Base-by-base conservation (phyloP, 2,113 vertebrate species). In the Microcebus murinus region DNA sequence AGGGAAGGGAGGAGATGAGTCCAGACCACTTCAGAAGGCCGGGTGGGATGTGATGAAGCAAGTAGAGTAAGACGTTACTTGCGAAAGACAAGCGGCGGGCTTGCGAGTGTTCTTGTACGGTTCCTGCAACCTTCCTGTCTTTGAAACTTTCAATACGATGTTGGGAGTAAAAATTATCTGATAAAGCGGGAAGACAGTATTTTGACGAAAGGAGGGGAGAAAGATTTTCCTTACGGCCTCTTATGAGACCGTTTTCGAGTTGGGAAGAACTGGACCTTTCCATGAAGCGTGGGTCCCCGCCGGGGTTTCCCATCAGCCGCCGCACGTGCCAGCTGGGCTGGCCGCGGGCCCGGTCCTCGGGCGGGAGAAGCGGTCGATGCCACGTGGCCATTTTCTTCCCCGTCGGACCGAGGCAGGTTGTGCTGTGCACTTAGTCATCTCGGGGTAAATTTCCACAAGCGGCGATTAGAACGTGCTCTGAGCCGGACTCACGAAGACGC, bases 361-460 rank as follows among this genome's bases (percentile, higher is more conserved):
- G n/a, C 27, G 50, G 87, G 91, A 88, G 73, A 91, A 81, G 52
- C 2, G 20, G 85, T 63, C 85, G 27, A 74, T 83, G 82, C 91
- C 50, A n/a, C 87, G 63, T 39, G 85, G 65, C 80, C 59, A 4
- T 90, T 91, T 82, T 83, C 77, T 57, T 87, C 20, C 57, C 39
- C 48, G 59, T 42, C 14, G 0, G 39, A 82, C 86, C 39, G 6
- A 55, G 76, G 95, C 96, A 91, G 96, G 82, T 84, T 94, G 70
- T 80, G 4, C 67, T 18, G 8, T 50, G 70, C 59, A 39, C 93
- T 93, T 86, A 93, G 95, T 96, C 94, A 96, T 50, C 80, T 94
- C 92, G 86, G 97, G 93, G 96, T 96, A 65, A 74, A 80, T 98
- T 96, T 97, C 95, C 96, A 95, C 52, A 73, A 71, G 84, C 15